Base-by-base conservation (phyloP, 2,113 vertebrate species). In the Strix aluco region DNA sequence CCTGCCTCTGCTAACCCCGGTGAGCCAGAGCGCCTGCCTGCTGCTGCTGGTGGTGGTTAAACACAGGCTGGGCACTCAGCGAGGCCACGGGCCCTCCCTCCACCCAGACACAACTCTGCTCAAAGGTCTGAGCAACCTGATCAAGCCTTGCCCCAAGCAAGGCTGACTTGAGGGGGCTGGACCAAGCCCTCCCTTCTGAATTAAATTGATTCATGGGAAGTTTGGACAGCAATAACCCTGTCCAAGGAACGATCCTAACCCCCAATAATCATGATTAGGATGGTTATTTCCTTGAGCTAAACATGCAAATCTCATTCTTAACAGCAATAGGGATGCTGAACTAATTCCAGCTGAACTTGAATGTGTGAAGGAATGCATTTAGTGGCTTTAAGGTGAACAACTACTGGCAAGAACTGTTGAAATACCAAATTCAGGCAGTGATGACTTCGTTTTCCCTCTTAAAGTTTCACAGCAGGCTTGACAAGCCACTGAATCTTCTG, bases 91-190 rank as follows among this genome's bases (percentile, higher is more conserved):
- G 6, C 5, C 19, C 32, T 71, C 52, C 20, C 26, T 20, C 27
- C n/a, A 20, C 16, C 21, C 1, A 0, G 30, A 13, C 1, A 5
- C 26, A 63, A 6, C 29, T 55, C 32, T 47, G 15, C 44, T 40
- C 49, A 10, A 52, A n/a, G 11, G 51, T 21, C 2, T 2, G 10
- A 65, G 29, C 46, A 12, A 62, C 13, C 30, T 21, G 13, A 21
- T 47, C 47, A 7, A 72, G 36, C 40, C 18, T 32, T 75, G 67
- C 40, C 46, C 27, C 52, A 47, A 0, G 47, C 5, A 16, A 57
- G 16, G 16, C 19, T 14, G 11, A 21, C 44, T 15, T 18, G 20
- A 32, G 25, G 6, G 3, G 13, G 29, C 2, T 18, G 20, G 34
- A 42, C 12, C 16, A 27, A 32, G 32, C 40, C 17, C 25, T 83